Base-by-base conservation (phyloP, 2,113 vertebrate genomes). In the Neotoma lepida region DNA sequence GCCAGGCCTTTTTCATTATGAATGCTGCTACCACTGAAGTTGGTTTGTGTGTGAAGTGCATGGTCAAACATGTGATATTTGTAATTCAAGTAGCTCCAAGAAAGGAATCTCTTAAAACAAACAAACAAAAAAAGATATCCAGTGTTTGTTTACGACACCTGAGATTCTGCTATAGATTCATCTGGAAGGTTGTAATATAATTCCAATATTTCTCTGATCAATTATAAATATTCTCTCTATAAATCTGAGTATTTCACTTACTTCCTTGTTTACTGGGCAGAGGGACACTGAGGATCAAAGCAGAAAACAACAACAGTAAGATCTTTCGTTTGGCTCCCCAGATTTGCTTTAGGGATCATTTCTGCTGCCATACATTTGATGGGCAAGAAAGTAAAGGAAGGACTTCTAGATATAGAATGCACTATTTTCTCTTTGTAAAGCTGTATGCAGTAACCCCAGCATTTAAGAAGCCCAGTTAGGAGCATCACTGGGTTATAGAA, bases 1-100 rank as follows among this genome's bases (percentile, higher is more conserved):
- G 51, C 58, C 86, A 70, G 51, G 39, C 7, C 17, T 20, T 76
- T 64, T 82, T 64, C 30, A 71, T 71, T 91, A 5, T 18, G 56
- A 94, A n/a, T 13, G 15, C 13, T 26, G 86, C 88, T 89, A 84
- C 51, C 66, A 66, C 68, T 30, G 13, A 35, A n/a, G 14, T 87
- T 94, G 73, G 56, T 61, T 66, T 71, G 51, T 87, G 33, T 28
- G 1, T 54, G 33, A 85, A 90, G 35, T 49, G 61, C 28, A 7
- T 76, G 86, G 41, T 93, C 89, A 86, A 92, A 88, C 58, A 88
- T 89, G 76, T 20, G 68, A 22, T 70, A 70, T n/a, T 51, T 86
- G n/a, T 64, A 15, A 80, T 93, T 96, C 64, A 85, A 74, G 90
- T 5, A 85, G n/a, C 44, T 51, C 46, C 54, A 20, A 94, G 56